Percentiles rank a stretch among this genome's conserved stretches.
phyloP scores from a whole-genome alignment of 2,797 vertebrate species.

The Pterois miles region DNA sequence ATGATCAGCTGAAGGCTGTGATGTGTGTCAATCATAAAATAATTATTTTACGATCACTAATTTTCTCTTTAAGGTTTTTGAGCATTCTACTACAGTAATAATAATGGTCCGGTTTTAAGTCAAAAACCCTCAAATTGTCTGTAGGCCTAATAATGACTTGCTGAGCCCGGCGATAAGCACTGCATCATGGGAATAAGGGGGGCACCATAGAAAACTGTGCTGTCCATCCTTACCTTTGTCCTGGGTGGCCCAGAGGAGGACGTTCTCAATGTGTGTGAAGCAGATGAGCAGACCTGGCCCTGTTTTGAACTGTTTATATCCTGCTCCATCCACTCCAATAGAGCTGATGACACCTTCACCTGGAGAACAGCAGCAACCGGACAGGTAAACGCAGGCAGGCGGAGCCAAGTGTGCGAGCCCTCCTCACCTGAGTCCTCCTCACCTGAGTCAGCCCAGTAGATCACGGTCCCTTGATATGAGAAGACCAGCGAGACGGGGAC shows the following conservation, averaged over 20 bases:
- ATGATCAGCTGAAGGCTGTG: too few species aligned
- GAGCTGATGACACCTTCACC: slow-evolving; percentile 75
- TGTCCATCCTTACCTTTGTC: slow-evolving; percentile 71
- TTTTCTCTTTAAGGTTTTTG: too few species aligned
- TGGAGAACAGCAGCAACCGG: slow-evolving; percentile 7
- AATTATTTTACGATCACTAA: too few species aligned
- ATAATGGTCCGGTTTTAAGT: too few species aligned
- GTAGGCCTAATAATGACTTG: too few species aligned
- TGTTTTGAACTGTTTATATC: slow-evolving; percentile 79
- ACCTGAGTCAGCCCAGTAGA: slow-evolving; percentile 93
- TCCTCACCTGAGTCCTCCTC: slow-evolving; percentile 85
- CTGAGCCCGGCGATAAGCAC: too few species aligned
- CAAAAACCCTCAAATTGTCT: too few species aligned
- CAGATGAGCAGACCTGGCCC: slow-evolving; percentile 79
- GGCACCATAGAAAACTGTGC: not conserved
- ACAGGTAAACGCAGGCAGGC: not conserved
- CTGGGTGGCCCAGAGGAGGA: slow-evolving; percentile 87
- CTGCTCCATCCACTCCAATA: slow-evolving; percentile 81
- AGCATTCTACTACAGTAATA: too few species aligned
- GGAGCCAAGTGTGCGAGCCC: not conserved
- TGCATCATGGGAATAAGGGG: too few species aligned
- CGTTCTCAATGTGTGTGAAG: slow-evolving; percentile 82
- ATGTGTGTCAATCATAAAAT: too few species aligned
- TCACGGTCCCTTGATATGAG: slow-evolving; percentile 72
- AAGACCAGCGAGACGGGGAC: slow-evolving; percentile 86